Conservation (phyloP, 2,888 invertebrate species). For the Tuta absoluta region DNA sequence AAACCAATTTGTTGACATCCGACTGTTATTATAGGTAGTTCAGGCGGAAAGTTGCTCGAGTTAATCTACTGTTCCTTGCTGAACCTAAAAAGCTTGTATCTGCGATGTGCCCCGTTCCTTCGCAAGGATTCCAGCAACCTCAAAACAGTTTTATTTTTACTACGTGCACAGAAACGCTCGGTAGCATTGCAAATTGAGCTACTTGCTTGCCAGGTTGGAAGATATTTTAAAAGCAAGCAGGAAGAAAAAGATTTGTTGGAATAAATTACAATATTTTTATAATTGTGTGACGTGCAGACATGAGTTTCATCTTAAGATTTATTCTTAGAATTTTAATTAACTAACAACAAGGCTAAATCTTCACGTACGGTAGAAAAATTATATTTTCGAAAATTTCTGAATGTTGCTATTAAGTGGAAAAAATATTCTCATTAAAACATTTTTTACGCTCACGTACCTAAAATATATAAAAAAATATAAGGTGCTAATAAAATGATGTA, state of each 20-base stretch:
- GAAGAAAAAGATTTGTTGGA: background rate
- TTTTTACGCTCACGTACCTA: background rate
- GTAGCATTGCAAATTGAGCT: slow-evolving; percentile 12
- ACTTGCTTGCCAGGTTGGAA: slow-evolving; percentile 5
- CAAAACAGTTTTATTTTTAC: slow-evolving; percentile 16
- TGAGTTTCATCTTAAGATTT: background rate
- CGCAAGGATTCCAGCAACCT: slow-evolving; percentile 11
- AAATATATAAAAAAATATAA: background rate
- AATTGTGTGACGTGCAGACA: background rate
- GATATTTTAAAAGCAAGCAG: slow-evolving; percentile 9
- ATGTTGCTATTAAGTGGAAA: background rate
- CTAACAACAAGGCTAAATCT: background rate
- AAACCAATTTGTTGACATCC: no score
- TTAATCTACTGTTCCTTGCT: no score
- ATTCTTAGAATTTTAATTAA: background rate
- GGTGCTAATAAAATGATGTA: background rate
- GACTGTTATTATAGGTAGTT: no score
- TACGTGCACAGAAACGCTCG: slow-evolving; percentile 11
- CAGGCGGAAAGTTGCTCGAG: no score
- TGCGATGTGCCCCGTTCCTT: slow-evolving; percentile 1
- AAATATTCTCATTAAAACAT: background rate
- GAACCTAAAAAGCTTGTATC: background rate
- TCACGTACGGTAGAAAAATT: background rate
- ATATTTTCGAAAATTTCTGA: no score
- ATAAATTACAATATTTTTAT: slow-evolving; percentile 1